Base-by-base conservation (phyloP, 2,113 vertebrate genomes). In the Brachypodius melanocephalos region DNA sequence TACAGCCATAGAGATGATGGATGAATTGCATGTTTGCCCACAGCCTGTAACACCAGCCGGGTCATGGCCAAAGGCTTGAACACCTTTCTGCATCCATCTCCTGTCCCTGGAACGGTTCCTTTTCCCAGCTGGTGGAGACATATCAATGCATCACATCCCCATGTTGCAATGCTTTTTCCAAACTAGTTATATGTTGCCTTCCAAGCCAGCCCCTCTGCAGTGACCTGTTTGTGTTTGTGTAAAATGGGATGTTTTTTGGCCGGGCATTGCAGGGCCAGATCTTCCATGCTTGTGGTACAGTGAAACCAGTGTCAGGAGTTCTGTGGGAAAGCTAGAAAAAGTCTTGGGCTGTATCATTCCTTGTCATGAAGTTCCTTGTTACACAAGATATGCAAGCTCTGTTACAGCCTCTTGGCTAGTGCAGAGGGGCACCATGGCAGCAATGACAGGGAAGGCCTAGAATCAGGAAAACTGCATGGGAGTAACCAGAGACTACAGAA, bases 401-500 rank as follows among this genome's bases (percentile, higher is more conserved):
- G 16, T 51, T 88, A 63, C 17, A 65, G 34, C 25, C 22, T 80
- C 34, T 48, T 1, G 3, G 31, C n/a, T 34, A 12, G 6, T 28
- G 24, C 8, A 8, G 6, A 63, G 32, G 14, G 28, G 21, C 55
- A 40, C 67, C 10, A 13, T 9, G 49, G 48, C 14, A 76, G n/a
- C 59, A 73, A 51, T 3, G 40, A 52, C 12, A 62, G 38, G 17
- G 25, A 82, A 88, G 63, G 72, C 36, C 65, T 72, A 79, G 55
- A 90, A 42, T 52, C 14, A 28, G 52, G 20, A 45, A 90, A 83
- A 86, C 8, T 6, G 59, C 74, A 72, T 67, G 68, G 46, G 75
- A 90, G 52, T 65, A 96, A 88, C 36, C 61, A 63, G 76, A 80
- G 45, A 67, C 63, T 83, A 63, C 20, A 84, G 57, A 73, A 91